Conservation (phyloP, 2,888 invertebrate genomes). For the Geophilus truncorum region DNA sequence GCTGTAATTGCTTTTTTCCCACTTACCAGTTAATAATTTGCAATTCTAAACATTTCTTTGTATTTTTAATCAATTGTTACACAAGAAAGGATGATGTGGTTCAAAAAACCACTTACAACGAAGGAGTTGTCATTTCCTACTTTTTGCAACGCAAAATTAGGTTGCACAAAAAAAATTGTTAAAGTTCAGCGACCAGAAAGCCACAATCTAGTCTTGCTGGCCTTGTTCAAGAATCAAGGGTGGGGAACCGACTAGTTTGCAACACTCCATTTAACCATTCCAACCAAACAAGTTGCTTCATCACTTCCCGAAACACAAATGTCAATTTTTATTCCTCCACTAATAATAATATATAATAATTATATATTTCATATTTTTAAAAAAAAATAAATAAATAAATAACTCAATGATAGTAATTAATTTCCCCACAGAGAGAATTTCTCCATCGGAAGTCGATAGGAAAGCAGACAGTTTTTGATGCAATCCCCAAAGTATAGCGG, state of each 20-base stretch:
- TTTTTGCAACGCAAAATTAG: neutral
- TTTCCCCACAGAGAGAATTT: too few relatives aligned
- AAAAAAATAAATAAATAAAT: too few relatives aligned
- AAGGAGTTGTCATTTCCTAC: constrained; percentile 12
- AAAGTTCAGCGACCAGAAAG: constrained; percentile 17
- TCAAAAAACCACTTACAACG: neutral
- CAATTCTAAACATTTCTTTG: neutral
- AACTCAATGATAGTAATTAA: too few relatives aligned
- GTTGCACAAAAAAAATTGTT: neutral
- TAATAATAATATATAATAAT: too few relatives aligned
- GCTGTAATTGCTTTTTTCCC: neutral
- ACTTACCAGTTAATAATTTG: neutral
- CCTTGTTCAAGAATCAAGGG: constrained; percentile 29
- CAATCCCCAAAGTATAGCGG: too few relatives aligned
- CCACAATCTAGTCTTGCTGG: constrained; percentile 25
- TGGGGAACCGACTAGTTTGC: constrained; percentile 22
- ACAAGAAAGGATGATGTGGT: neutral
- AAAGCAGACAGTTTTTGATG: too few relatives aligned
- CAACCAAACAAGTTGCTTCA: neutral
- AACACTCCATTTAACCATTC: constrained; percentile 6
- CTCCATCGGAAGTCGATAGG: too few relatives aligned
- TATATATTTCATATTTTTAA: too few relatives aligned
- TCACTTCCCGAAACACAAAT: neutral
- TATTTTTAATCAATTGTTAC: neutral
- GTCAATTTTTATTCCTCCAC: too few relatives aligned